Evolutionary conservation across 2,797 vertebrate genomes (phyloP).

Genomic region (Pelodytes ibericus): DNA sequence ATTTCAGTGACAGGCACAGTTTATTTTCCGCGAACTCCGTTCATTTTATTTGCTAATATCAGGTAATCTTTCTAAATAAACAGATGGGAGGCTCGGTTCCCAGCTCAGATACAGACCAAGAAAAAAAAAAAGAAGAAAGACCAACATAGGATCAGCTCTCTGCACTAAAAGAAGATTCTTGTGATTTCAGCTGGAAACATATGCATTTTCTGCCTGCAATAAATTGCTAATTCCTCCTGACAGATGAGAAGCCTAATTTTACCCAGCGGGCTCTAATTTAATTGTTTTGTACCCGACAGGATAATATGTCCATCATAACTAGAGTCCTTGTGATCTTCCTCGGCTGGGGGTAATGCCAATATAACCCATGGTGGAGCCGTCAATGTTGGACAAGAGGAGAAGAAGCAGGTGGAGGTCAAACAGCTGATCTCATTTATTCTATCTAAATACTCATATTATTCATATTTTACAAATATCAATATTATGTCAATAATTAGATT

Average conservation of each 20-base stretch:
- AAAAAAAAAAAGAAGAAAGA: too few relatives aligned
- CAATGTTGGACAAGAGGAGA: background rate
- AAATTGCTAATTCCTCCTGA: conserved; percentile 21
- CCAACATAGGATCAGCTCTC: too few relatives aligned
- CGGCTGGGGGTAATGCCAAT: background rate
- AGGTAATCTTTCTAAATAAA: too few relatives aligned
- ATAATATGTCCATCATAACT: background rate
- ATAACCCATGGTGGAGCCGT: background rate
- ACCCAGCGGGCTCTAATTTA: conserved; percentile 17
- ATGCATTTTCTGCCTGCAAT: background rate
- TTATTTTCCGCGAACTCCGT: too few relatives aligned
- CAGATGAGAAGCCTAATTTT: conserved; percentile 9
- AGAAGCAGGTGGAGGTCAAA: background rate
- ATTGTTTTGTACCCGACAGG: conserved; percentile 18
- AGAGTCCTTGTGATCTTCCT: background rate
- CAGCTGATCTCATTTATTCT: background rate
- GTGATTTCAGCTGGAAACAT: background rate
- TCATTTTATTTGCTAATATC: too few relatives aligned
- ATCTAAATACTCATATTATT: too few relatives aligned
- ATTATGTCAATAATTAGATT: background rate
- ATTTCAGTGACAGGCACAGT: too few relatives aligned
- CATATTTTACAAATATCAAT: background rate
- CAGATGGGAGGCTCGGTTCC: background rate
- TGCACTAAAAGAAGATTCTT: too few relatives aligned
- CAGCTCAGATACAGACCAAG: background rate